phyloP scores from a whole-genome alignment of 92 coral and sea anemone genomes.

The Parazoanthus darwini region DNA sequence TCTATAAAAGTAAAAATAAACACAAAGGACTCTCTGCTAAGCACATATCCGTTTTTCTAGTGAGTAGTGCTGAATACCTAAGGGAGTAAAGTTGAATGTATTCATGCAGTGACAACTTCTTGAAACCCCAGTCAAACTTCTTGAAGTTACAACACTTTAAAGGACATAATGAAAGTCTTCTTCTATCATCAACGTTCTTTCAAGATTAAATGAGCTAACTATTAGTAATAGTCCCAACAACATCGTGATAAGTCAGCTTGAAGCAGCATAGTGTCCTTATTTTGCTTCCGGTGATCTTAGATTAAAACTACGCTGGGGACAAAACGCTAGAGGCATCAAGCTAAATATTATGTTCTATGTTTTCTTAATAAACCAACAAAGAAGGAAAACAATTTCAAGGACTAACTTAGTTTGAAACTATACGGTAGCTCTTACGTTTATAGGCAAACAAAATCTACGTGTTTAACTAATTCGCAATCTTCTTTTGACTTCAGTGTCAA shows the following conservation, averaged over 20 bases:
- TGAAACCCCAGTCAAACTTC: background rate
- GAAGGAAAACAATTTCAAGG: background rate
- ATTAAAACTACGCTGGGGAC: background rate
- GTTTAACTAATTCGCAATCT: background rate
- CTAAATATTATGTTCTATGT: background rate
- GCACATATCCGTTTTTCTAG: slow-evolving; percentile 4
- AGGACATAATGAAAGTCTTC: background rate
- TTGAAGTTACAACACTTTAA: background rate
- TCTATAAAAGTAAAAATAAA: background rate
- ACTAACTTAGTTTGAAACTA: background rate
- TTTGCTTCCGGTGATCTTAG: background rate
- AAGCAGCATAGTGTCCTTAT: background rate
- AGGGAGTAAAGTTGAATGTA: background rate
- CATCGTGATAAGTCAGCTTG: background rate
- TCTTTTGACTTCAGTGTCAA: background rate
- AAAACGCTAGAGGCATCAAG: background rate
- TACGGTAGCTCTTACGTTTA: background rate
- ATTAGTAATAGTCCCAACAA: background rate
- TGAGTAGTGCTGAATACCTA: slow-evolving; percentile 4
- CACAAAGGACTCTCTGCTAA: background rate
- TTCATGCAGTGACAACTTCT: background rate
- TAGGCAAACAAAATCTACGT: background rate
- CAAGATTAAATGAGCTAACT: no score
- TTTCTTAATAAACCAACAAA: background rate
- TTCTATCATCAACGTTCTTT: background rate